Evolutionary conservation across 92 coral and sea anemone species (phyloP).

Genomic region (Scolanthus callimorphus): DNA sequence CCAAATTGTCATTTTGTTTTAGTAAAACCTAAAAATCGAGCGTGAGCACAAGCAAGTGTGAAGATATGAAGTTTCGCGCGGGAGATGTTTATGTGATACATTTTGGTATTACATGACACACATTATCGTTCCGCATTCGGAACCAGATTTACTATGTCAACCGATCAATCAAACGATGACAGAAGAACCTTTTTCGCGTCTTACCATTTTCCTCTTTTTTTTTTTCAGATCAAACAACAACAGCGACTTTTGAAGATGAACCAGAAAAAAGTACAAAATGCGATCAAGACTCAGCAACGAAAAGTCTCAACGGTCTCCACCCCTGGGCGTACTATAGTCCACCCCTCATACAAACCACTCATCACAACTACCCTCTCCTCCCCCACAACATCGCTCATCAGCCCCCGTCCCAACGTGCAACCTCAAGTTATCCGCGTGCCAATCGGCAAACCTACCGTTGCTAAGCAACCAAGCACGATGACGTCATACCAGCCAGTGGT

Average conservation of each 20-base stretch:
- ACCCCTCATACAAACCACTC: slow-evolving; percentile 22
- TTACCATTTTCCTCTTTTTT: too few relatives aligned
- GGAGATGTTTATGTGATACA: too few relatives aligned
- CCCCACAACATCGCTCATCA: background rate
- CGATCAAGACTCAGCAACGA: slow-evolving; percentile 82
- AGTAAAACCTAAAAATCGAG: too few relatives aligned
- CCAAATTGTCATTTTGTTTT: too few relatives aligned
- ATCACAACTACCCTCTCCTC: slow-evolving; percentile 7
- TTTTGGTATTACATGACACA: too few relatives aligned
- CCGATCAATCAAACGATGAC: too few relatives aligned
- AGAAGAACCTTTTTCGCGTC: too few relatives aligned
- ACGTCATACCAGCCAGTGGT: slow-evolving; percentile 13
- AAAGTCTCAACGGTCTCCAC: slow-evolving; percentile 28
- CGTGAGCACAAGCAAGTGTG: too few relatives aligned
- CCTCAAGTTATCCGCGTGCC: background rate
- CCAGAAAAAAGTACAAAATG: slow-evolving; percentile 91
- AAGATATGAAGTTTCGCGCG: too few relatives aligned
- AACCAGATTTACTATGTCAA: too few relatives aligned
- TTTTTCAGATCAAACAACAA: slow-evolving; percentile 54
- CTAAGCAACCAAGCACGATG: background rate
- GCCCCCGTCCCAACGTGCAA: background rate
- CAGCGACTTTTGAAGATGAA: slow-evolving; percentile 83
- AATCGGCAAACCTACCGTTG: background rate
- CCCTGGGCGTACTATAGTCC: slow-evolving; percentile 4
- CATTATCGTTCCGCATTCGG: too few relatives aligned